Evolutionary conservation across 2,888 invertebrate species (phyloP).

Genomic region (Cantharis rustica): DNA sequence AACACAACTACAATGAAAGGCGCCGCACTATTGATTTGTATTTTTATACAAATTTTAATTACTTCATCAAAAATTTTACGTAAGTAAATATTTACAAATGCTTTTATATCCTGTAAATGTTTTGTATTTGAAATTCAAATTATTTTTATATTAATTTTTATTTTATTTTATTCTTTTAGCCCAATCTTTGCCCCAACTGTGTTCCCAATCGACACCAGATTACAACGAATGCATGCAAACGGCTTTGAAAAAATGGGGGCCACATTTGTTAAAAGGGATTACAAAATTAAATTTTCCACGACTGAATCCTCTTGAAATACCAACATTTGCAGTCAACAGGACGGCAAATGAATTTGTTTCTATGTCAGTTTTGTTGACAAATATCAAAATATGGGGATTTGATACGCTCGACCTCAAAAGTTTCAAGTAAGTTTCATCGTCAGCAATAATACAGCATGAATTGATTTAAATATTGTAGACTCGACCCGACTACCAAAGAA

Average conservation of each 20-base stretch:
- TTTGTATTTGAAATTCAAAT: too few species aligned
- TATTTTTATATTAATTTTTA: too few species aligned
- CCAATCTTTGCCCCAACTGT: constrained; percentile 64
- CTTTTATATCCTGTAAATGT: too few species aligned
- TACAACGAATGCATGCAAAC: constrained; percentile 66
- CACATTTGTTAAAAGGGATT: constrained; percentile 66
- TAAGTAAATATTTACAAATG: not conserved
- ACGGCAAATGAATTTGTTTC: constrained; percentile 69
- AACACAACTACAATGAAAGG: not conserved
- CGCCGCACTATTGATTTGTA: not conserved
- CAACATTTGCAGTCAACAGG: constrained; percentile 70
- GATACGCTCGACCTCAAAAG: not conserved
- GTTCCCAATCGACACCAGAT: constrained; percentile 67
- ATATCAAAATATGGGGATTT: constrained; percentile 68
- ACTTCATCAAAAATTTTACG: constrained; percentile 2
- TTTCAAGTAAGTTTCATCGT: not conserved
- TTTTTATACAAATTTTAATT: not conserved
- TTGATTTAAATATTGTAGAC: constrained; percentile 42
- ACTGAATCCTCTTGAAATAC: constrained; percentile 72
- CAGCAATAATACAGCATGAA: too few species aligned
- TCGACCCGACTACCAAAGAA: constrained; percentile 55
- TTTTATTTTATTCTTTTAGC: constrained; percentile 59
- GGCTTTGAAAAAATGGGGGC: constrained; percentile 64
- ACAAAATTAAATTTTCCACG: constrained; percentile 71
- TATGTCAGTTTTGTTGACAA: constrained; percentile 68